These are phyloP conservation scores for Plagiodera versicolora DNA, from an alignment of 2,888 invertebrate genomes.

Conservation along the genomic window DNA sequence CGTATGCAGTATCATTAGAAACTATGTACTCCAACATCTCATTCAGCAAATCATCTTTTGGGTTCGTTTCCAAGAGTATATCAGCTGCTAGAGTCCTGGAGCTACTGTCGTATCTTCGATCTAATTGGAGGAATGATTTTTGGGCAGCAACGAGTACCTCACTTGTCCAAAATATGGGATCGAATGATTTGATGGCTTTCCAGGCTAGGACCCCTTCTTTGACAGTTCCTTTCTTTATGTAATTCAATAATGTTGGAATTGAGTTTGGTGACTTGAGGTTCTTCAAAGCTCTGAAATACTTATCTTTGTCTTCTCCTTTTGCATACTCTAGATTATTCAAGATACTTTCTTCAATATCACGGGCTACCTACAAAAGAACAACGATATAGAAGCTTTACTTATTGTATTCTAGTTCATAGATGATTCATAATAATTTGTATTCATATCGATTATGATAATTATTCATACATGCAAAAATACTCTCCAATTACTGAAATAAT, in stretches of 20 bases:
- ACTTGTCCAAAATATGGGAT: slow-evolving; percentile 49
- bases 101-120: slow-evolving; percentile 66
- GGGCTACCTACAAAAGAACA: slow-evolving; percentile 45
- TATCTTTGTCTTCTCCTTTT: slow-evolving; percentile 60
- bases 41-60: slow-evolving; percentile 59
- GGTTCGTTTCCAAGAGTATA: slow-evolving; percentile 64
- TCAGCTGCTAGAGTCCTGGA: slow-evolving; percentile 72
- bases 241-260: slow-evolving; percentile 62
- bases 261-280: slow-evolving; percentile 67
- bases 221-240: slow-evolving; percentile 58
- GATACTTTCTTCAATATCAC: slow-evolving; percentile 51
- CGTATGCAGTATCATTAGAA: slow-evolving; percentile 60
- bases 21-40: slow-evolving; percentile 55
- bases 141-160: slow-evolving; percentile 57
- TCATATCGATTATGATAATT: too few relatives aligned
- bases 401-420: too few relatives aligned
- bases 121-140: slow-evolving; percentile 64
- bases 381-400: too few relatives aligned
- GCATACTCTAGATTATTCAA: slow-evolving; percentile 48
- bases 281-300: slow-evolving; percentile 68
- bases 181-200: slow-evolving; percentile 65
- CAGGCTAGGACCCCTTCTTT: slow-evolving; percentile 67
- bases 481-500: too few relatives aligned
- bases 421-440: too few relatives aligned
- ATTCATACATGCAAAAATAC: too few relatives aligned